Percentiles rank a stretch among this genome's conserved stretches.
These are phyloP conservation scores for Gymnocypris eckloni DNA, from an alignment of 2,797 vertebrate genomes.

Conservation along the genomic window DNA sequence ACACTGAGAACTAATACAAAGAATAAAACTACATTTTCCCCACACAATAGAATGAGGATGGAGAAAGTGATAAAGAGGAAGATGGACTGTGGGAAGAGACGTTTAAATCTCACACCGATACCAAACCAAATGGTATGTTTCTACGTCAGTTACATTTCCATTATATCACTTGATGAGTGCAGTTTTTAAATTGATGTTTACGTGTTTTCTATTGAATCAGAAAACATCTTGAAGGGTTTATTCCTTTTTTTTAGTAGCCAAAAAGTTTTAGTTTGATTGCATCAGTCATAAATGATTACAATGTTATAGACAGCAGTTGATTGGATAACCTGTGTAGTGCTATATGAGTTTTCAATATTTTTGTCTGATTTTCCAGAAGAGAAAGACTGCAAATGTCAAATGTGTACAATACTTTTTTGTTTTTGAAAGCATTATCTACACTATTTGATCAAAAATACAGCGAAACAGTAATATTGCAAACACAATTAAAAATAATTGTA, in stretches of 20 bases:
- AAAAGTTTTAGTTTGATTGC: neutral
- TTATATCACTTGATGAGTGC: neutral
- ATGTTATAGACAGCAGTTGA: neutral
- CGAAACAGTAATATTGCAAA: neutral
- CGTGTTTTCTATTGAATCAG: neutral
- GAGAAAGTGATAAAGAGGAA: slow-evolving; percentile 77
- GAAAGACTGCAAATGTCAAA: too few relatives aligned
- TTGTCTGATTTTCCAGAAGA: neutral
- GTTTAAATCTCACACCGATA: slow-evolving; percentile 90
- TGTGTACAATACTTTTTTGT: neutral
- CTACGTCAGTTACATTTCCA: neutral
- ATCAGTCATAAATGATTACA: neutral
- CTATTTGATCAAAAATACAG: neutral
- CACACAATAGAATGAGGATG: slow-evolving; percentile 59
- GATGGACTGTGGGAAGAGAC: slow-evolving; percentile 93
- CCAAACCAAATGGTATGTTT: slow-evolving; percentile 86
- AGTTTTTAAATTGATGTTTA: neutral
- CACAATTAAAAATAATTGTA: neutral
- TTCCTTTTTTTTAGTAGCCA: neutral
- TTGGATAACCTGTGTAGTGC: neutral
- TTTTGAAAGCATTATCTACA: neutral
- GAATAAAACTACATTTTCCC: neutral
- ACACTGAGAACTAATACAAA: neutral
- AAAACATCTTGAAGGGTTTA: neutral
- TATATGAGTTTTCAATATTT: neutral